Evolutionary conservation across 2,888 invertebrate species (phyloP).

Genomic region (Lasius fuliginosus): DNA sequence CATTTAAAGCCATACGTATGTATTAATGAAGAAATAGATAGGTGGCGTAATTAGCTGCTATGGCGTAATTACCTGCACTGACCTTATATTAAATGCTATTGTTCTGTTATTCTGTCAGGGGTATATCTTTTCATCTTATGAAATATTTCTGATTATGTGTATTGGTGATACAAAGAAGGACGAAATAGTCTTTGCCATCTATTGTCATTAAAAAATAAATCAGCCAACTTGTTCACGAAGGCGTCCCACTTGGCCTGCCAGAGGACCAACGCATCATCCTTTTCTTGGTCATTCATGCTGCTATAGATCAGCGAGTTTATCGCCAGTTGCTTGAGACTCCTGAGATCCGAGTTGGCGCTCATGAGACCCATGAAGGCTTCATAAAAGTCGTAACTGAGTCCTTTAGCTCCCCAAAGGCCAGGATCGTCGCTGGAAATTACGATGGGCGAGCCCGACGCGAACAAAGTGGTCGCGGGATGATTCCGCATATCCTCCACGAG

Average conservation of each 20-base stretch:
- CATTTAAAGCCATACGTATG: no score
- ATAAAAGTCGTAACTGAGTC: constrained; percentile 93
- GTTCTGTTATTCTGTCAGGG: background rate
- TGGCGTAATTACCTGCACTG: no score
- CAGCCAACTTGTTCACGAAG: constrained; percentile 85
- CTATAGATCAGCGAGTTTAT: constrained; percentile 92
- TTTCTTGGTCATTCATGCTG: constrained; percentile 87
- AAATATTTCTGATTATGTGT: background rate
- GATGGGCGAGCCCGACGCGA: constrained; percentile 91
- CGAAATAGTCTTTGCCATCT: background rate
- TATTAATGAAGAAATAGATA: no score
- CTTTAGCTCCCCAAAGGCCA: constrained; percentile 91
- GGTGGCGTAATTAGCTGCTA: no score
- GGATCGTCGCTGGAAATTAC: constrained; percentile 94
- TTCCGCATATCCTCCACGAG: constrained; percentile 91
- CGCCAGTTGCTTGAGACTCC: constrained; percentile 91
- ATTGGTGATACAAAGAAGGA: background rate
- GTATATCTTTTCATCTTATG: background rate
- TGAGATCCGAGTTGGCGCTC: constrained; percentile 90
- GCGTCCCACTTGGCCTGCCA: constrained; percentile 89
- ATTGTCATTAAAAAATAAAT: constrained; percentile 60
- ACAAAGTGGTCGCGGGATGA: constrained; percentile 90
- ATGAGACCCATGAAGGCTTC: constrained; percentile 92
- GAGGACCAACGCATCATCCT: constrained; percentile 86
- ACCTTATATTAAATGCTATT: background rate